phyloP scores from a whole-genome alignment of 2,888 invertebrate genomes.

The Hirtodrosophila confusa region DNA sequence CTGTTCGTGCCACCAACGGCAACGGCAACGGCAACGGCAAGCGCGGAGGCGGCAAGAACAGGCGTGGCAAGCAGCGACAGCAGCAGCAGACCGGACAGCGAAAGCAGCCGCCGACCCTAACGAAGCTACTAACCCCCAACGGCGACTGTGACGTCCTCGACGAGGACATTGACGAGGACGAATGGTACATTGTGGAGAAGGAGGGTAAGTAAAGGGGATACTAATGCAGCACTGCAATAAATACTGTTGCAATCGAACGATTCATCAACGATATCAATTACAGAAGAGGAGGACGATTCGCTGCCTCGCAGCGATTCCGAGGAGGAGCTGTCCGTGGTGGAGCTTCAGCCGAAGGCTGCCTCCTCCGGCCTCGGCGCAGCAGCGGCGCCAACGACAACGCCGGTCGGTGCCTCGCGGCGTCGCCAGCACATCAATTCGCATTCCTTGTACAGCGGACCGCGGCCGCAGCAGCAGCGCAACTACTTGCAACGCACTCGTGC shows the following conservation, averaged over 20 bases:
- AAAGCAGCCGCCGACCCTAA: conserved; percentile 64
- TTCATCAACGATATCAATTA: not conserved
- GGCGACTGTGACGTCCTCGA: conserved; percentile 53
- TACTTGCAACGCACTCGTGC: conserved; percentile 70
- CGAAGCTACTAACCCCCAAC: conserved; percentile 66
- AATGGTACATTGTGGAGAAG: conserved; percentile 86
- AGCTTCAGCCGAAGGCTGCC: conserved; percentile 63
- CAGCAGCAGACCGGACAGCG: conserved; percentile 48
- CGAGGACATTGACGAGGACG: conserved; percentile 84
- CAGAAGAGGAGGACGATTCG: conserved; percentile 79
- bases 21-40: conserved; percentile 25
- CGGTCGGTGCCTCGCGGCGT: conserved; percentile 41
- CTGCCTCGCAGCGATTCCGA: conserved; percentile 82
- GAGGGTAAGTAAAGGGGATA: conserved; percentile 75
- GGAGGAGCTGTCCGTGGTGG: conserved; percentile 80
- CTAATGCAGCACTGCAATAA: too few relatives aligned
- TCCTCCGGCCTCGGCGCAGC: conserved; percentile 12
- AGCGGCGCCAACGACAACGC: conserved; percentile 12
- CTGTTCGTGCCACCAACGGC: conserved; percentile 49
- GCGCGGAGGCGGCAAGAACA: conserved; percentile 45
- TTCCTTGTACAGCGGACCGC: conserved; percentile 80
- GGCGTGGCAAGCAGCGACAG: conserved; percentile 51
- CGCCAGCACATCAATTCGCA: conserved; percentile 78
- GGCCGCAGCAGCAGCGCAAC: conserved; percentile 82
- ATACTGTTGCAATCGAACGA: too few relatives aligned